Base-by-base conservation (phyloP, 2,888 invertebrate species). In the Isotomurus palustris region DNA sequence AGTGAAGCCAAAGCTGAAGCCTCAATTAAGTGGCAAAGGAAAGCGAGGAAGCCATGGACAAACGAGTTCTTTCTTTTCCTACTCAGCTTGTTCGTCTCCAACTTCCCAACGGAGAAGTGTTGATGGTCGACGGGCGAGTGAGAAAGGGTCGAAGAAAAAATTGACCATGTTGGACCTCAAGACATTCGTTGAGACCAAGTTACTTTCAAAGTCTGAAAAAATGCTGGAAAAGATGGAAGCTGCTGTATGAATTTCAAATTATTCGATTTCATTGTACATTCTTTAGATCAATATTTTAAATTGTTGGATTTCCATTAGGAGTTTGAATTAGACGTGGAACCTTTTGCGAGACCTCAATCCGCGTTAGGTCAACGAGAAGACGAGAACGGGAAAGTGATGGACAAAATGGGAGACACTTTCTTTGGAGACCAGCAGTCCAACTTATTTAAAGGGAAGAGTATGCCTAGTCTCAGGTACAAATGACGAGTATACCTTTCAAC, bases 131-230 rank as follows among this genome's bases (percentile, higher is more conserved):
- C 78, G 88, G 40, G 83, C 86, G 1, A 91, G 89, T 72, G 91
- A 91, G 73, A 90, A 90, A 74, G 82, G 83, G 8, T 90, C 90
- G 74, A 85, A 85, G 51, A 69, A 70, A 45, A 83, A 87, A 73
- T 90, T 91, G 82, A 91, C 92, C 79, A 92, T 94, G 84, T 86
- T 90, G 0, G 94, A 93, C 73, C 76, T 94, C 35, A 86, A 88
- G 74, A 88, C 91, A 1, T 92, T 94, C 72, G 91, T 93, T 17
- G 94, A 93, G 75, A 91, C 90, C 0, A 91, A 91, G 76, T 78
- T 92, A 70, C 79, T 92, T 56, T 92, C 91, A 0, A 91, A 91
- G 76, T 92, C 92, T 1, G 91, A 92, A 72, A 91, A 90, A 76
- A 88, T 90, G 60, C 77, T 93, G 71, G 91, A 91, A 77, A 91